These are phyloP conservation scores for Zosterops hypoxanthus DNA, from an alignment of 2,113 vertebrate genomes.

Conservation along the genomic window DNA sequence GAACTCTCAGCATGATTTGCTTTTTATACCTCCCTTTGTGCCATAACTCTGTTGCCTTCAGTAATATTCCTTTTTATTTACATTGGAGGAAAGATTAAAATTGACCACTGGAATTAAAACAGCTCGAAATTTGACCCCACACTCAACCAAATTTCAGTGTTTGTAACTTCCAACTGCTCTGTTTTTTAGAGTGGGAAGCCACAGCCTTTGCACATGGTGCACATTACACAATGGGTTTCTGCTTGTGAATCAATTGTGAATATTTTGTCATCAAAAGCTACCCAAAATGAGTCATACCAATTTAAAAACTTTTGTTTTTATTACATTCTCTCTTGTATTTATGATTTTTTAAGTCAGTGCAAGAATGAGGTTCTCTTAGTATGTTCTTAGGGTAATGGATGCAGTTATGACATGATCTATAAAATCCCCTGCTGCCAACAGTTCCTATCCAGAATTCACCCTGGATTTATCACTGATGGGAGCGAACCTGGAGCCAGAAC, in stretches of 20 bases:
- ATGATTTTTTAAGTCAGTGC: background rate
- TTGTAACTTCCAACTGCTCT: background rate
- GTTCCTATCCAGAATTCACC: background rate
- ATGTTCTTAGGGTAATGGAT: accelerated
- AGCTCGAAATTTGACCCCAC: background rate
- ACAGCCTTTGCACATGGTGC: background rate
- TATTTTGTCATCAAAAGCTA: background rate
- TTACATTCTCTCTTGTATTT: background rate
- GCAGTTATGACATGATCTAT: background rate
- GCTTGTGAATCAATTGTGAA: background rate
- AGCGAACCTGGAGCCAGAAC: background rate
- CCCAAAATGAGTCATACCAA: background rate
- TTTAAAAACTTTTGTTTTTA: background rate
- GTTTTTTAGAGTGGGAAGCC: background rate
- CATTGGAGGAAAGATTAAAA: background rate
- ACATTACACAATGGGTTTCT: accelerated
- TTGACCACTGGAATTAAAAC: background rate
- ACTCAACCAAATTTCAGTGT: background rate
- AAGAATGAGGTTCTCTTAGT: background rate
- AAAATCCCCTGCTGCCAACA: background rate
- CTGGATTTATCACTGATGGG: background rate
- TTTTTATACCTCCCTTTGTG: background rate
- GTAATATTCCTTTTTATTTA: background rate
- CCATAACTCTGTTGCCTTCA: background rate
- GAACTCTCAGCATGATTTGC: background rate